Conservation (phyloP, 2,113 vertebrate species). For the Corythoichthys haematopterus region DNA sequence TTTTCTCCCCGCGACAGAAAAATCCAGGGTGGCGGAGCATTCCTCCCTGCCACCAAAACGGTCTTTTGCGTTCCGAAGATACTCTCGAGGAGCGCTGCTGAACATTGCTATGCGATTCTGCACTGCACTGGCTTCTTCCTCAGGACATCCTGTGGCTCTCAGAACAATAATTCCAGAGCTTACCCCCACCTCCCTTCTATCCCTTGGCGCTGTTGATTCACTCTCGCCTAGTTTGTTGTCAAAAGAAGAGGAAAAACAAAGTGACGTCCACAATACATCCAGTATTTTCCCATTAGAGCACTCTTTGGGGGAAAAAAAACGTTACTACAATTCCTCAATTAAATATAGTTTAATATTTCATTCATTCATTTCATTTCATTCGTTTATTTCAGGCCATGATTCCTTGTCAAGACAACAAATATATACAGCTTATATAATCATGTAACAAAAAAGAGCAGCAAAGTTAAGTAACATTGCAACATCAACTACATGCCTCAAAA, state of each 20-base stretch:
- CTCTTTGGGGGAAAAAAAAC: too few relatives aligned
- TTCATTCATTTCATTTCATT: too few relatives aligned
- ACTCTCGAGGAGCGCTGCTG: slow-evolving; percentile 33
- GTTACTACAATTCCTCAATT: too few relatives aligned
- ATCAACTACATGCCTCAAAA: too few relatives aligned
- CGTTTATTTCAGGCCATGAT: too few relatives aligned
- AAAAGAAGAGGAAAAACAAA: background rate
- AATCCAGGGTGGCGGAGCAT: background rate
- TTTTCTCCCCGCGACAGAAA: slow-evolving; percentile 30
- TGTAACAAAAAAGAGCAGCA: too few relatives aligned
- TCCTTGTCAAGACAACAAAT: too few relatives aligned
- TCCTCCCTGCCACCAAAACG: background rate
- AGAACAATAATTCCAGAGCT: slow-evolving; percentile 74
- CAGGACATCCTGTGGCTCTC: slow-evolving; percentile 95
- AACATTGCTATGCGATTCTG: slow-evolving; percentile 50
- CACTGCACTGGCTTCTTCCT: slow-evolving; percentile 77
- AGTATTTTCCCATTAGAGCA: background rate
- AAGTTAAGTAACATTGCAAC: too few relatives aligned
- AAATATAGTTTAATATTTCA: too few relatives aligned
- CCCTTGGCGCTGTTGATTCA: background rate
- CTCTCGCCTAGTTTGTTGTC: slow-evolving; percentile 1
- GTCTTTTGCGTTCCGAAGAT: slow-evolving; percentile 19
- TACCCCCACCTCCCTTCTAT: background rate
- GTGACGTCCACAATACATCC: background rate
- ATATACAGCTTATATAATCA: too few relatives aligned